These are phyloP conservation scores for Chondrosia reniformis DNA, from an alignment of 37 sponge, comb jelly and placozoan genomes.

Conservation along the genomic window DNA sequence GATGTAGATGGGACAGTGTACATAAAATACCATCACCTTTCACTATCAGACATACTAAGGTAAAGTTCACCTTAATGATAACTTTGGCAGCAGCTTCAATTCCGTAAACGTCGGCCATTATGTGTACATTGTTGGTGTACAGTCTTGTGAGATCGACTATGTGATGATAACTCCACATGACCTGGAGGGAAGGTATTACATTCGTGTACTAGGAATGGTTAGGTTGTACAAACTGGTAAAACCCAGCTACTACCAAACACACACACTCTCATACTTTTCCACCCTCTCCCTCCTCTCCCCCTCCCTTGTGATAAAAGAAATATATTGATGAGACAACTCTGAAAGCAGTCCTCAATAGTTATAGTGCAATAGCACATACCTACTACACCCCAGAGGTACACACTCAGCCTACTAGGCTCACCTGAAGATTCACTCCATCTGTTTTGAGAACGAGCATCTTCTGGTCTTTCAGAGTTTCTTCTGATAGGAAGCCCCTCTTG, in stretches of 20 bases:
- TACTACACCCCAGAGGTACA: background rate
- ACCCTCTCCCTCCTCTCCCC: no score
- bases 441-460: constrained; percentile 69
- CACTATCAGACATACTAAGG: background rate
- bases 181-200: constrained; percentile 33
- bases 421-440: constrained; percentile 83
- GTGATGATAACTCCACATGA: constrained; percentile 61
- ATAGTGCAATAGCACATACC: background rate
- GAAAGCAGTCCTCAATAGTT: no score
- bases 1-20: background rate
- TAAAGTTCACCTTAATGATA: constrained; percentile 61
- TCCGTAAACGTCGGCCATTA: constrained; percentile 74
- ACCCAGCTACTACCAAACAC: background rate
- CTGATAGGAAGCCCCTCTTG: constrained; percentile 56
- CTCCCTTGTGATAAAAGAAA: no score
- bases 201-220: background rate
- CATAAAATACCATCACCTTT: background rate
- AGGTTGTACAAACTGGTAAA: no score
- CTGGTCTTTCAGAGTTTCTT: constrained; percentile 38
- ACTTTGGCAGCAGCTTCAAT: constrained; percentile 84
- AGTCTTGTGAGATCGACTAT: constrained; percentile 67
- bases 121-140: constrained; percentile 85
- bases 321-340: no score
- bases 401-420: background rate
- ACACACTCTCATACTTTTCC: background rate